These are phyloP conservation scores for Nannospalax galili DNA, from an alignment of 2,113 vertebrate genomes.

Conservation along the genomic window DNA sequence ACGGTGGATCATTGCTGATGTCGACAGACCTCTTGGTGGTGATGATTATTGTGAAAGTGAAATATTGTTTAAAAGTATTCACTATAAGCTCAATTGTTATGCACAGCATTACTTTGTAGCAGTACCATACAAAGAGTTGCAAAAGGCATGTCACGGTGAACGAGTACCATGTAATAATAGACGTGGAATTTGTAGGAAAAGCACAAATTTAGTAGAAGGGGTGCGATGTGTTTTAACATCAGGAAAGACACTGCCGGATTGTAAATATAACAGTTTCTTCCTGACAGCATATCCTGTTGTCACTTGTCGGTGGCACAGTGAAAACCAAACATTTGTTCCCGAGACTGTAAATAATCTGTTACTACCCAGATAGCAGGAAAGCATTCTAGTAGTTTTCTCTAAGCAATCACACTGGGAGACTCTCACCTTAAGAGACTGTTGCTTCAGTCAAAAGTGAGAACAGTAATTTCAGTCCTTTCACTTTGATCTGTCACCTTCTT, in stretches of 20 bases:
- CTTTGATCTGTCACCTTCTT: background rate
- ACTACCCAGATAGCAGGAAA: background rate
- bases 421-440: background rate
- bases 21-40: accelerated
- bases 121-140: accelerated
- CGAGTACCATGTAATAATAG: background rate
- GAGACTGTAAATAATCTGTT: background rate
- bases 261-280: accelerated
- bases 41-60: accelerated
- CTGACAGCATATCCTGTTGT: background rate
- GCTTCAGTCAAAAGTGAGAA: background rate
- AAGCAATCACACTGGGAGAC: background rate
- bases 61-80: accelerated
- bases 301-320: conserved; percentile 53
- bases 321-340: background rate
- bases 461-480: background rate
- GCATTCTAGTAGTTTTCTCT: background rate
- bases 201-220: accelerated
- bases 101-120: background rate
- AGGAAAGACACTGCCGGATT: accelerated
- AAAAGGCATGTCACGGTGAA: accelerated
- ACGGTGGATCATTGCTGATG: accelerated
- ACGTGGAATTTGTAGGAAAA: background rate
- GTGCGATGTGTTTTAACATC: background rate
- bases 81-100: accelerated